Base-by-base conservation (phyloP, 2,113 vertebrate genomes). In the Psilopogon haemacephalus region DNA sequence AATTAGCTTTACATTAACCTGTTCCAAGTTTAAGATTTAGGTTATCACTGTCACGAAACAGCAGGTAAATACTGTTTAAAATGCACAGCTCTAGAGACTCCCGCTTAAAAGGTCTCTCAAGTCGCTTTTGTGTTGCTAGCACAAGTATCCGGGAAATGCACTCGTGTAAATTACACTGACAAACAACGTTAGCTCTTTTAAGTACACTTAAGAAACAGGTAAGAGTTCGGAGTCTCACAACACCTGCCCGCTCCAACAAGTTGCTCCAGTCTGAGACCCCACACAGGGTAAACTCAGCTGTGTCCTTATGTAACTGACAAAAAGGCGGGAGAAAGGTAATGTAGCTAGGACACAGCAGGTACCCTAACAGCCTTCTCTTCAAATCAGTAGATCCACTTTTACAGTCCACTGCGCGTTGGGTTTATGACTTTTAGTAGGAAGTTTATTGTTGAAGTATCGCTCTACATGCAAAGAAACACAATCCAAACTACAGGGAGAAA, bases 321-420 rank as follows among this genome's bases (percentile, higher is more conserved):
- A 83, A 46, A 64, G 20, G 8, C 4, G 2, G 5, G 9, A 42
- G 63, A 48, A 20, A 15, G 0, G 8, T 0, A 8, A 8, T 1
- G 6, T 6, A 60, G 46, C 6, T 26, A 56, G 32, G 32, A 63
- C 28, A 5, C 27, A 8, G 60, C 64, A 19, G 2, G 15, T 30
- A 38, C 32, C 35, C 70, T 9, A 55, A 8, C 65, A 64, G 19
- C 62, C 23, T 63, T 32, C 58, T 72, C 40, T 52, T 38, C 0
- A 5, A 40, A 83, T 15, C 15, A n/a, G 2, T 7, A 10, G 50
- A 67, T 21, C n/a, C 52, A 33, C 84, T 86, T 33, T 56, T 2
- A 27, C 19, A 75, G 38, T 5, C 42, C 54, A 7, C 64, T 8
- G 32, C 21, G 6, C 15, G 26, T 0, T 3, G 71, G 6, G 23